phyloP scores from a whole-genome alignment of 92 coral and sea anemone genomes.

The Epizoanthus illoricatus region DNA sequence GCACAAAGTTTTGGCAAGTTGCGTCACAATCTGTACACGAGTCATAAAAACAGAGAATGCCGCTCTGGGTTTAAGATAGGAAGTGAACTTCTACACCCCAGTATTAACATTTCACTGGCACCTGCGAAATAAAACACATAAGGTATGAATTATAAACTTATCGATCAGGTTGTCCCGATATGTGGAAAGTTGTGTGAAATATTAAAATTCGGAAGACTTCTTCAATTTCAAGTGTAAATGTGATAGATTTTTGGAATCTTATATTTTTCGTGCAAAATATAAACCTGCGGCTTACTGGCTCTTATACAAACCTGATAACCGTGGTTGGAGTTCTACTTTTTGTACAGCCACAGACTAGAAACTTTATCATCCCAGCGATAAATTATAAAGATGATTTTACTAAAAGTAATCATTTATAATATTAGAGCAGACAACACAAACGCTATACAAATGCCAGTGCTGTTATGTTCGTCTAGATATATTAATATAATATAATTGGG shows the following conservation, averaged over 20 bases:
- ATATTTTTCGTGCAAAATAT: too few species aligned
- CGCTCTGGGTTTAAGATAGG: not conserved
- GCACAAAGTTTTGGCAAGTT: not conserved
- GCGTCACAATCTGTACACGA: not conserved
- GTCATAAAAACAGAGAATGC: not conserved
- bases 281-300: too few species aligned
- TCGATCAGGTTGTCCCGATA: not conserved
- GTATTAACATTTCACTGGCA: constrained; percentile 13
- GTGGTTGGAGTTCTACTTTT: too few species aligned
- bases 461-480: not conserved
- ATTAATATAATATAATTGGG: not conserved
- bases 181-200: too few species aligned
- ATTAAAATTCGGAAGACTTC: too few species aligned
- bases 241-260: too few species aligned
- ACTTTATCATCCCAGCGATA: not conserved
- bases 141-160: not conserved
- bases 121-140: constrained; percentile 10
- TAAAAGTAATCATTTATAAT: not conserved
- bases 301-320: too few species aligned
- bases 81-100: not conserved
- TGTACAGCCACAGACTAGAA: not conserved
- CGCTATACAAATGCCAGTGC: not conserved
- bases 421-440: constrained; percentile 18
- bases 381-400: not conserved
- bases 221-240: too few species aligned